Conservation (phyloP, 1,140 invertebrate species). For the Hylaeus anthracinus region DNA sequence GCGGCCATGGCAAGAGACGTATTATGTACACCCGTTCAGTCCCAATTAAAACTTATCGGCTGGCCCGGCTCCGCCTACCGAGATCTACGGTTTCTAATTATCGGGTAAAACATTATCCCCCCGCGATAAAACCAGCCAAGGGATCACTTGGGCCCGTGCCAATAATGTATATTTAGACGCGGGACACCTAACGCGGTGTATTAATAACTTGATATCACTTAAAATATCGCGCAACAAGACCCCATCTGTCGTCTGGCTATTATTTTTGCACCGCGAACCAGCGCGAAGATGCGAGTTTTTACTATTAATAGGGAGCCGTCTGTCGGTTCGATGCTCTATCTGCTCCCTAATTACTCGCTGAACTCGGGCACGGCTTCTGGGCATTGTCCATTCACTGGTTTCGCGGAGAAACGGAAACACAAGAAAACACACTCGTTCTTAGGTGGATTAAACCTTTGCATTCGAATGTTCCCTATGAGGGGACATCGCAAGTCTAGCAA, state of each 20-base stretch:
- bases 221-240: constrained; percentile 65
- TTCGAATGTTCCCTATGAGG: no score
- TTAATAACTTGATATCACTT: constrained; percentile 66
- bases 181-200: constrained; percentile 54
- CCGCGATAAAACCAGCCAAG: constrained; percentile 59
- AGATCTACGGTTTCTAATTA: constrained; percentile 61
- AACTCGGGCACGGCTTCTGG: background rate
- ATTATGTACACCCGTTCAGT: constrained; percentile 27
- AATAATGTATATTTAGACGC: constrained; percentile 63
- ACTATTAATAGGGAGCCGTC: constrained; percentile 4
- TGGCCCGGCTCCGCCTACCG: background rate
- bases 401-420: no score
- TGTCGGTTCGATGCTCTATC: background rate
- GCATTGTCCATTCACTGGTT: background rate
- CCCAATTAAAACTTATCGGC: constrained; percentile 57
- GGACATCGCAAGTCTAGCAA: no score
- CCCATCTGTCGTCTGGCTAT: constrained; percentile 58
- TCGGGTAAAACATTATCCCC: constrained; percentile 64
- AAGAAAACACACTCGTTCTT: no score
- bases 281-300: constrained; percentile 28
- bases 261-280: constrained; percentile 45
- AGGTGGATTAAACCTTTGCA: no score
- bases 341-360: background rate
- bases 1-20: constrained; percentile 29
- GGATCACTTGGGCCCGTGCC: constrained; percentile 54